phyloP scores from a whole-genome alignment of 1,140 invertebrate genomes.

The Drosophila bocki region DNA sequence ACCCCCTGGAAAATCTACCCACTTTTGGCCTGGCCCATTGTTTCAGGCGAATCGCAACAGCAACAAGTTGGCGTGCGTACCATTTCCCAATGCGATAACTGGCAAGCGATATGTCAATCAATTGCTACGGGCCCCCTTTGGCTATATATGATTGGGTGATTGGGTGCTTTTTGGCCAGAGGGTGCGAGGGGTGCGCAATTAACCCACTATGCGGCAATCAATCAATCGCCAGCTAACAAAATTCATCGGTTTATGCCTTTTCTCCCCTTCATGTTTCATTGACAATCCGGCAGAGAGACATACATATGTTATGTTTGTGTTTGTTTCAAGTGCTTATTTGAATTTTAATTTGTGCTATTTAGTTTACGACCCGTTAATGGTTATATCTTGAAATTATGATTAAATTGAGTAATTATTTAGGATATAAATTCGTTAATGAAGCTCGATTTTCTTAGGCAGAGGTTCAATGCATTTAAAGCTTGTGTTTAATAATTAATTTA shows the following conservation, averaged over 20 bases:
- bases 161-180: background rate
- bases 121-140: conserved; percentile 12
- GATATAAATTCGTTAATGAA: background rate
- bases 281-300: conserved; percentile 1
- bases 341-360: conserved; percentile 4
- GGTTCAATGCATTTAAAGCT: background rate
- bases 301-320: background rate
- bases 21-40: conserved; percentile 15
- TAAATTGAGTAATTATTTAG: background rate
- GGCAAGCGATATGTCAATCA: conserved; percentile 53
- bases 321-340: background rate
- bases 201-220: conserved; percentile 38
- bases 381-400: background rate
- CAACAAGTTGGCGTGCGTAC: conserved; percentile 57
- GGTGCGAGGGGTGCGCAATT: conserved; percentile 22
- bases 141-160: conserved; percentile 1
- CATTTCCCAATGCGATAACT: conserved; percentile 57
- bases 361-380: conserved; percentile 8
- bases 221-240: conserved; percentile 31
- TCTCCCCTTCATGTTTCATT: conserved; percentile 8
- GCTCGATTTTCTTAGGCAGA: background rate
- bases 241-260: conserved; percentile 24
- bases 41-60: conserved; percentile 30
- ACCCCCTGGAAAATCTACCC: conserved; percentile 1
- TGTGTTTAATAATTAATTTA: background rate